A percentile compares a stretch with the other conserved stretches of the same genome.
Evolutionary conservation across 2,113 vertebrate genomes (phyloP).

Genomic region (Tursiops truncatus): DNA sequence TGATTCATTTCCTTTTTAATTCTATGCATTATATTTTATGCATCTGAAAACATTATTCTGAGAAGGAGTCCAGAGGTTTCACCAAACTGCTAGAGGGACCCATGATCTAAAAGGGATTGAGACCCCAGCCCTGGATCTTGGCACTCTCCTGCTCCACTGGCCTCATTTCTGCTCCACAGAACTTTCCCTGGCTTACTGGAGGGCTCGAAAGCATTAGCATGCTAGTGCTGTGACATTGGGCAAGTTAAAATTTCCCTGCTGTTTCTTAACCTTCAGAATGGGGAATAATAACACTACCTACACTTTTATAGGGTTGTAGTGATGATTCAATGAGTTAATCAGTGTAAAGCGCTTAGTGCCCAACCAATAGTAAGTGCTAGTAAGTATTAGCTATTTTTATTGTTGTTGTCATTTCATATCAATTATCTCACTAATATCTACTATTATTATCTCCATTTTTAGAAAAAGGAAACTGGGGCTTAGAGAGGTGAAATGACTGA

Average conservation of each 20-base stretch:
- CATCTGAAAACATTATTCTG: neutral
- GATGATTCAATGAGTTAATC: neutral
- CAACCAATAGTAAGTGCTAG: neutral
- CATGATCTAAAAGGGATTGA: neutral
- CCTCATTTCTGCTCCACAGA: neutral
- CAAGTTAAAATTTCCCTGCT: neutral
- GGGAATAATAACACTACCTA: neutral
- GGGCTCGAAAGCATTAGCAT: neutral
- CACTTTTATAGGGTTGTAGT: neutral
- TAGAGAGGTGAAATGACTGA: neutral
- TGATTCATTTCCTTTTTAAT: conserved; percentile 32
- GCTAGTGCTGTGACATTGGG: neutral
- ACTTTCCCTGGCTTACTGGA: neutral
- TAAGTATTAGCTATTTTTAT: conserved; percentile 17
- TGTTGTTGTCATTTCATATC: neutral
- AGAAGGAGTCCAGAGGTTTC: neutral
- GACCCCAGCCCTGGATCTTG: neutral
- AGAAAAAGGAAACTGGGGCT: conserved; percentile 17
- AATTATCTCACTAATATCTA: neutral
- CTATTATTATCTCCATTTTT: conserved; percentile 27
- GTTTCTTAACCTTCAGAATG: conserved; percentile 11
- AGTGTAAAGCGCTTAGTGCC: neutral
- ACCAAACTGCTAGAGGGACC: neutral
- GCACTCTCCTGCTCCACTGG: neutral
- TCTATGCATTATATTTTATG: conserved; percentile 34